Conservation (phyloP, 1,140 invertebrate species). For the Hermatobates lingyangjiaoensis region DNA sequence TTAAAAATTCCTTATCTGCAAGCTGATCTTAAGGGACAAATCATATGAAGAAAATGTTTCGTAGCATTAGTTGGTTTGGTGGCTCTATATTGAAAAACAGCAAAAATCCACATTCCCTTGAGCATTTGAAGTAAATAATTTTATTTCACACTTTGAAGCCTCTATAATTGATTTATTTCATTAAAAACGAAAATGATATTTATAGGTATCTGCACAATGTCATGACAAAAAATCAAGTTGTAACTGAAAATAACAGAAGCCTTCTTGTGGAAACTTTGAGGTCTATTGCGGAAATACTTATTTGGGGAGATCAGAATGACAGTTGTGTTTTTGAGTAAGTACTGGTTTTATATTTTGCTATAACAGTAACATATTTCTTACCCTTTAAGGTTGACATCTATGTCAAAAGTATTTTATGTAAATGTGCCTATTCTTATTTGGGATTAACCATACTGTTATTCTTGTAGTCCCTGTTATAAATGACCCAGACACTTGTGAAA, state of each 20-base stretch:
- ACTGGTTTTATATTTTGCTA: not conserved
- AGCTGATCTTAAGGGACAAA: too few species aligned
- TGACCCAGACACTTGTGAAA: too few species aligned
- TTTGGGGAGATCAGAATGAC: conserved; percentile 99
- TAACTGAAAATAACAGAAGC: conserved; percentile 84
- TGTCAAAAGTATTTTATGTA: too few species aligned
- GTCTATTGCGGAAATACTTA: conserved; percentile 95
- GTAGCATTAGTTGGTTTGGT: conserved; percentile 72
- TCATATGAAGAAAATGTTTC: conserved; percentile 43
- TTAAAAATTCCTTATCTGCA: too few species aligned
- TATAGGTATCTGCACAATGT: conserved; percentile 80
- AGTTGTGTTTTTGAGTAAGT: conserved; percentile 97
- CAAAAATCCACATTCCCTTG: conserved; percentile 91
- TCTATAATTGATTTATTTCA: not conserved
- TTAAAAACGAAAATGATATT: conserved; percentile 3
- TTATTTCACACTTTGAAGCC: not conserved
- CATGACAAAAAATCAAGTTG: conserved; percentile 87
- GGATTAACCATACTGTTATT: too few species aligned
- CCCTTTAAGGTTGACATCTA: not conserved
- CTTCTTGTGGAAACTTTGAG: conserved; percentile 91
- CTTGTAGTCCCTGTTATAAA: too few species aligned
- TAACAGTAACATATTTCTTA: too few species aligned
- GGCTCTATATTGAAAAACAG: conserved; percentile 70
- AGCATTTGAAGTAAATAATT: conserved; percentile 69
- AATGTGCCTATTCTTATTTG: too few species aligned